Evolutionary conservation across 2,888 invertebrate genomes (phyloP).

Genomic region (Anoncus sp.): DNA sequence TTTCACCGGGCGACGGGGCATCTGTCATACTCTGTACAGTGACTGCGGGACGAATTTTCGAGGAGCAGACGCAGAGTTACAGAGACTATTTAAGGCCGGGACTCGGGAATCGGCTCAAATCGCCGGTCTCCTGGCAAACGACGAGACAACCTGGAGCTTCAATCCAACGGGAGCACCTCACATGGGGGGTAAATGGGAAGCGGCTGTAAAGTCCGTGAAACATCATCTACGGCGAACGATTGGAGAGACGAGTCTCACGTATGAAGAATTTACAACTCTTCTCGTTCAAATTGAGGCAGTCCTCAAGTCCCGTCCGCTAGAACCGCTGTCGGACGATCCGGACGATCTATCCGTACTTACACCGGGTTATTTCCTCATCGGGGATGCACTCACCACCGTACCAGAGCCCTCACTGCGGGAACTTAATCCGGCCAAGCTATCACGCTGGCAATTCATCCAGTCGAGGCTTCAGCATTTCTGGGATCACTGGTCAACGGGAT

Average conservation of each 20-base stretch:
- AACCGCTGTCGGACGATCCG: neutral
- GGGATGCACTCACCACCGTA: no score
- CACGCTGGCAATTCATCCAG: neutral
- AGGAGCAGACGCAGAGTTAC: conserved; percentile 23
- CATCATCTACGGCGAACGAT: neutral
- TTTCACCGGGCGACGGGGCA: conserved; percentile 18
- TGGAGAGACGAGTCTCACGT: neutral
- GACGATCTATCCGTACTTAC: no score
- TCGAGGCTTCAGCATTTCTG: neutral
- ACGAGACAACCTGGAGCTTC: neutral
- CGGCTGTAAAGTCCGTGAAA: conserved; percentile 3
- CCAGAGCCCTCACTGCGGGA: no score
- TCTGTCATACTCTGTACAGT: neutral
- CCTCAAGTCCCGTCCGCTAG: conserved; percentile 11
- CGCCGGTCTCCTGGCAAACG: neutral
- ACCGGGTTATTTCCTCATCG: no score
- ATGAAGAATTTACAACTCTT: neutral
- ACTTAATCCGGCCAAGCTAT: neutral
- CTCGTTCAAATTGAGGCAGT: neutral
- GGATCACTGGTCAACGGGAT: neutral
- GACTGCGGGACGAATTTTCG: conserved; percentile 47
- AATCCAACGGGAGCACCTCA: conserved; percentile 31
- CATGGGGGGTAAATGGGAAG: conserved; percentile 39
- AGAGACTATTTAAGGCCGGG: neutral
- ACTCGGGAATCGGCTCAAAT: neutral